phyloP scores from a whole-genome alignment of 2,888 invertebrate genomes.

The Andrena minutula region DNA sequence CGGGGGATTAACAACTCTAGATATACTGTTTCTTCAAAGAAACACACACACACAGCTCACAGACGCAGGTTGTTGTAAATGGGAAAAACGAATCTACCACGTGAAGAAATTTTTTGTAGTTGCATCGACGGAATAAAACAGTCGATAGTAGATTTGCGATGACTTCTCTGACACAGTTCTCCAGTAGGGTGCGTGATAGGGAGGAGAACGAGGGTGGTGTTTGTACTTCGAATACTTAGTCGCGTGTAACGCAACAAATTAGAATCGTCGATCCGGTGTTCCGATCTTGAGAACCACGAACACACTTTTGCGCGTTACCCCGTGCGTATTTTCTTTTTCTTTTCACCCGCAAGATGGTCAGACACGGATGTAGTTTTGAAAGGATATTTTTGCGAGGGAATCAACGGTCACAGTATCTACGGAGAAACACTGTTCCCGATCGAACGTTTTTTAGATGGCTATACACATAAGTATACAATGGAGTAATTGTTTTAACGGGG shows the following conservation, averaged over 20 bases:
- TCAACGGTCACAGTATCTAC: slow-evolving; percentile 56
- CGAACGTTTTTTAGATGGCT: slow-evolving; percentile 67
- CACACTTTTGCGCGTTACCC: slow-evolving; percentile 17
- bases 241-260: slow-evolving; percentile 21
- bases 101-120: not conserved
- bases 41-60: not conserved
- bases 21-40: slow-evolving; percentile 1
- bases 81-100: not conserved
- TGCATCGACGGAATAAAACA: slow-evolving; percentile 6
- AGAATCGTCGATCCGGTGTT: slow-evolving; percentile 15
- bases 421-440: slow-evolving; percentile 48
- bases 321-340: slow-evolving; percentile 4
- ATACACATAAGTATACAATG: slow-evolving; percentile 50
- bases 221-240: slow-evolving; percentile 29
- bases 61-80: not conserved
- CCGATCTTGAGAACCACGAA: slow-evolving; percentile 14
- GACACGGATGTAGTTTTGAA: slow-evolving; percentile 61
- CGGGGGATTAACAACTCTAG: slow-evolving; percentile 21
- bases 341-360: slow-evolving; percentile 15
- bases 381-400: slow-evolving; percentile 68
- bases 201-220: slow-evolving; percentile 10
- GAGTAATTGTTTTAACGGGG: slow-evolving; percentile 59
- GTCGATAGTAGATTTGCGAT: slow-evolving; percentile 5
- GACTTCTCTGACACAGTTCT: slow-evolving; percentile 11
- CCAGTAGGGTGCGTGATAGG: not conserved